Evolutionary conservation across 2,797 vertebrate species (phyloP).

Genomic region (Amniataba percoides): DNA sequence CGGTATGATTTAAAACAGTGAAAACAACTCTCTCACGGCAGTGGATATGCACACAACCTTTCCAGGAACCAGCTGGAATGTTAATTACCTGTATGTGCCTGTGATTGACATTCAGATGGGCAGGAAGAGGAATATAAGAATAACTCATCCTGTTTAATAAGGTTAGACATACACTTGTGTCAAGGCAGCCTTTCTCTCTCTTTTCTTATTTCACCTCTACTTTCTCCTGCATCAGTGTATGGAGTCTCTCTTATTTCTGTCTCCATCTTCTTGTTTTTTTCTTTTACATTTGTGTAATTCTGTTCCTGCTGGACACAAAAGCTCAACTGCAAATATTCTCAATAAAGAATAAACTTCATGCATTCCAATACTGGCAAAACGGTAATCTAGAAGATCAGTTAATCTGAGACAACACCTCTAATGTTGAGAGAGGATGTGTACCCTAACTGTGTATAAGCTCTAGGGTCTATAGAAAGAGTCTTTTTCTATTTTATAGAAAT

Average conservation of each 20-base stretch:
- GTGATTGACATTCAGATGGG: constrained; percentile 49
- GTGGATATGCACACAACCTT: constrained; percentile 45
- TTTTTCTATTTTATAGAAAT: constrained; percentile 27
- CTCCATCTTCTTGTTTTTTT: not conserved
- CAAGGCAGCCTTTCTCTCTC: not conserved
- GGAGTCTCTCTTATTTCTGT: not conserved
- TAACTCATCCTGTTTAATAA: constrained; percentile 25
- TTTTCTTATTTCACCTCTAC: not conserved
- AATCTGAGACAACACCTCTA: not conserved
- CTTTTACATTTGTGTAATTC: not conserved
- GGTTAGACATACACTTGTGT: constrained; percentile 9
- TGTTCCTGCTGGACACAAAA: constrained; percentile 7
- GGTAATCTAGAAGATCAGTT: constrained; percentile 5
- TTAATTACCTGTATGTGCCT: constrained; percentile 48
- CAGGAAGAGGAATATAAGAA: constrained; percentile 31
- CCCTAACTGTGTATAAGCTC: constrained; percentile 1
- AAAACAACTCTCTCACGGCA: constrained; percentile 41
- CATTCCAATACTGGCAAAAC: not conserved
- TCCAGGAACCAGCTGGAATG: constrained; percentile 43
- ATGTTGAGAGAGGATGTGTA: not conserved
- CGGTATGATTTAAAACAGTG: constrained; percentile 51
- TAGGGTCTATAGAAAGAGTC: constrained; percentile 17
- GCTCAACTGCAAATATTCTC: constrained; percentile 3
- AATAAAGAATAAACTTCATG: not conserved
- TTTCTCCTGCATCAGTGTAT: not conserved